Evolutionary conservation across 2,113 vertebrate genomes (phyloP).

Genomic region (Lepus timidus): DNA sequence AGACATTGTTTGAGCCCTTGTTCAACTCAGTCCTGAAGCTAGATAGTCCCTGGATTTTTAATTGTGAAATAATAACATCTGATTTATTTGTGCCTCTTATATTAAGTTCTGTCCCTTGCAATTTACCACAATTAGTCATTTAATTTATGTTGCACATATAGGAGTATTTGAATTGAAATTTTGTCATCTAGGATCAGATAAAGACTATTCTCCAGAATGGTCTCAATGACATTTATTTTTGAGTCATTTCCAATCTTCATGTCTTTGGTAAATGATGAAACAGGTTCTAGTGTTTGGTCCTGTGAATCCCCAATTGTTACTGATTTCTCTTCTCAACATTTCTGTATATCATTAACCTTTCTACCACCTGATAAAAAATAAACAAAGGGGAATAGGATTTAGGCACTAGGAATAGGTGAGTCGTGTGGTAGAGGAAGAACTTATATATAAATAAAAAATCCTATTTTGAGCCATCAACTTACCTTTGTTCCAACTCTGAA

Average conservation of each 20-base stretch:
- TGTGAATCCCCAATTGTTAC: background rate
- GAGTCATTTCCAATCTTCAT: background rate
- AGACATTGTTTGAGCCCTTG: background rate
- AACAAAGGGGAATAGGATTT: constrained; percentile 1
- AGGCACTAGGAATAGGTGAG: background rate
- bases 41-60: constrained; percentile 40
- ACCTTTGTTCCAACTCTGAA: constrained; percentile 71
- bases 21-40: constrained; percentile 55
- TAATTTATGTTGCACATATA: constrained; percentile 31
- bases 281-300: constrained; percentile 8
- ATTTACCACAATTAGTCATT: background rate
- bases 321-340: background rate
- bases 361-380: background rate
- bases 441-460: constrained; percentile 62
- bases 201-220: background rate
- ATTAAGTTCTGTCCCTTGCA: constrained; percentile 15
- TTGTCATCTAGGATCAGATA: background rate
- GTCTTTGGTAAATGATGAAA: constrained; percentile 42
- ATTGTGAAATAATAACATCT: constrained; percentile 7
- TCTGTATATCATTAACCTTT: constrained; percentile 57
- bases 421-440: constrained; percentile 19
- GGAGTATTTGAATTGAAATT: constrained; percentile 57
- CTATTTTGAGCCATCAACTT: constrained; percentile 67
- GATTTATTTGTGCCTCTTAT: constrained; percentile 31
- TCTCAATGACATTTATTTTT: constrained; percentile 52